Evolutionary conservation across 1,140 invertebrate species (phyloP), one percentile per base, ranked within the genome.

Genomic region (Belonocnema kinseyi): DNA sequence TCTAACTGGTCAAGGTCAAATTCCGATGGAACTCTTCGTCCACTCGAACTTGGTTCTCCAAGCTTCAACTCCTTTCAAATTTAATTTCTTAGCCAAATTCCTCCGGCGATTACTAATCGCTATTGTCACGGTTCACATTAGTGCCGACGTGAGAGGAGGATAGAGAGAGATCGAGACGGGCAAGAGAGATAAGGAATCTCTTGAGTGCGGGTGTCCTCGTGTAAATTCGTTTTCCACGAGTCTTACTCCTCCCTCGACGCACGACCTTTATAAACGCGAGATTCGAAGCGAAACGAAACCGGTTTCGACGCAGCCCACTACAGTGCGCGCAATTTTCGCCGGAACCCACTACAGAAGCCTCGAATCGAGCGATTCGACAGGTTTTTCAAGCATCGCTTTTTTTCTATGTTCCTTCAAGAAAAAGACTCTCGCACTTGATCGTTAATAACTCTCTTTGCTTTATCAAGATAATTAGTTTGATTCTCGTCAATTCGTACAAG

Each of bases 151-250:
- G 52, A 52, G 56, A n/a, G 51, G 50, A 51, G 51, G 58, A 46
- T 46, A 72, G 50, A 21, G 54, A 66, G 74, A 77, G 75, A 78
- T 53, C 80, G 70, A 80, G 77, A 80, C 26, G 33, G 71, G 73
- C 73, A 73, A 76, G 78, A 80, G 77, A 82, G 61, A 76, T 50
- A 78, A 74, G 81, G 56, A 83, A 80, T 79, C 83, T 74, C 77
- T 85, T 79, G 80, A 77, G 81, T 85, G 83, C 80, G 80, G 84
- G 85, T 86, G 87, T 85, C 85, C 85, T 87, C 85, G 84, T 83
- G 85, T 87, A 87, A 88, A 87, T 88, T 88, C 85, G 85, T 83
- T 87, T 82, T 83, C 83, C 84, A 86, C 83, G 82, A 85, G 83
- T 81, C 84, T 85, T 85, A 80, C 84, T 83, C 85, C 86, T 86